phyloP scores from a whole-genome alignment of 2,888 invertebrate species.

The Temnothorax unifasciatus region DNA sequence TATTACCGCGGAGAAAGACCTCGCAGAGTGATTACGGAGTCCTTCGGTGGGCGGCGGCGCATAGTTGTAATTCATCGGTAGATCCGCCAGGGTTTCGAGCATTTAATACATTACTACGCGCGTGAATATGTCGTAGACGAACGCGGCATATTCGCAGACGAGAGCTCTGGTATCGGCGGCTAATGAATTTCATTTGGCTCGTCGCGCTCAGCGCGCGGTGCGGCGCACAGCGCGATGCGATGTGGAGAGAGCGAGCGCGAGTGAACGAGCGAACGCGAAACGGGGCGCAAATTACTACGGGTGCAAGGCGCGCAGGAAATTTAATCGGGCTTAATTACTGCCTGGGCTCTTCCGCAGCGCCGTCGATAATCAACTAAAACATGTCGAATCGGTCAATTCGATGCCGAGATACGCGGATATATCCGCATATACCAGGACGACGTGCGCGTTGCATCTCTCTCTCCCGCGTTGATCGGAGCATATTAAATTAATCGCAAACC shows the following conservation, averaged over 20 bases:
- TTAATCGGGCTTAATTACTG: slow-evolving; percentile 77
- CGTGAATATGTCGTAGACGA: slow-evolving; percentile 46
- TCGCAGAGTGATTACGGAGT: slow-evolving; percentile 3
- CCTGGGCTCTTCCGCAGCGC: slow-evolving; percentile 70
- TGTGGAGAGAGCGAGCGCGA: slow-evolving; percentile 16
- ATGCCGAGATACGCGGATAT: slow-evolving; percentile 59
- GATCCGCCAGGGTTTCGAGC: slow-evolving; percentile 34
- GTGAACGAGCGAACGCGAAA: slow-evolving; percentile 61
- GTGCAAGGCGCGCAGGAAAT: slow-evolving; percentile 74
- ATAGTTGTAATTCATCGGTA: slow-evolving; percentile 38
- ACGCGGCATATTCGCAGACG: slow-evolving; percentile 48
- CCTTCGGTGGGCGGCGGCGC: background rate
- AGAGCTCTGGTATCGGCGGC: slow-evolving; percentile 61
- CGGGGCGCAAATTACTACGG: slow-evolving; percentile 73
- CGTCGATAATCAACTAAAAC: slow-evolving; percentile 73
- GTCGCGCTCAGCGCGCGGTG: slow-evolving; percentile 58
- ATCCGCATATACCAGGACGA: slow-evolving; percentile 56
- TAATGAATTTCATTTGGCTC: slow-evolving; percentile 76
- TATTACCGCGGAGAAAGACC: background rate
- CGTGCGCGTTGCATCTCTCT: slow-evolving; percentile 39
- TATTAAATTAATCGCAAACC: slow-evolving; percentile 76
- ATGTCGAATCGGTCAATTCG: slow-evolving; percentile 71
- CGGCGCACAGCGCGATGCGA: background rate
- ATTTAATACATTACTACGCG: slow-evolving; percentile 54
- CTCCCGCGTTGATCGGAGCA: slow-evolving; percentile 60